phyloP scores from a whole-genome alignment of 2,113 vertebrate species.

The Pedetes capensis region DNA sequence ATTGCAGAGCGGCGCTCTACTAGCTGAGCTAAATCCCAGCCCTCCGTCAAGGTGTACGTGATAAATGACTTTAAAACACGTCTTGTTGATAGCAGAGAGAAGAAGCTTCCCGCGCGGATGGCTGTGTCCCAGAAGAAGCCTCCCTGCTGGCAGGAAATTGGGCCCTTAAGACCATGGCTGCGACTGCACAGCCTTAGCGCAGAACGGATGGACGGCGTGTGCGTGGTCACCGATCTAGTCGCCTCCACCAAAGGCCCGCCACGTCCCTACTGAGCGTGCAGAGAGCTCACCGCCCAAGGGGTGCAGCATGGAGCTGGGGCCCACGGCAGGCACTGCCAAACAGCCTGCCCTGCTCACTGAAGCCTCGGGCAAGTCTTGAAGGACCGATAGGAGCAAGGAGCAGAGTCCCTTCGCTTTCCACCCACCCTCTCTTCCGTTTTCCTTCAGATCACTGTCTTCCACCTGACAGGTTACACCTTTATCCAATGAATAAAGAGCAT shows the following conservation, averaged over 20 bases:
- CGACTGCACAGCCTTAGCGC: neutral
- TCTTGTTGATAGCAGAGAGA: neutral
- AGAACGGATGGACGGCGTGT: rapidly evolving
- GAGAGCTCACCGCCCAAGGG: neutral
- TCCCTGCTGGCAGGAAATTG: neutral
- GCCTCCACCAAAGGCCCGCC: neutral
- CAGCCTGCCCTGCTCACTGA: neutral
- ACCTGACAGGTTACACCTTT: neutral
- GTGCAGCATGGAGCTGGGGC: neutral
- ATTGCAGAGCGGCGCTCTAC: no score
- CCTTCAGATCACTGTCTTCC: neutral
- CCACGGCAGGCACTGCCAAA: no score
- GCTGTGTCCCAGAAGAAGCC: neutral
- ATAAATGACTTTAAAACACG: neutral
- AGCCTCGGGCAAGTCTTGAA: neutral
- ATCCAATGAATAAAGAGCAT: neutral
- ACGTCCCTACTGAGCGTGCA: neutral
- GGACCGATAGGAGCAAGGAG: neutral
- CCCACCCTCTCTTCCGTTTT: rapidly evolving
- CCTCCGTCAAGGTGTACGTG: neutral
- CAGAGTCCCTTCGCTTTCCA: neutral
- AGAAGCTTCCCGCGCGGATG: neutral
- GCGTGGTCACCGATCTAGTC: rapidly evolving
- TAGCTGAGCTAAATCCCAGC: no score
- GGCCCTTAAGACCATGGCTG: rapidly evolving